Evolutionary conservation across 2,113 vertebrate genomes (phyloP).

Genomic region (Probosciger aterrimus): DNA sequence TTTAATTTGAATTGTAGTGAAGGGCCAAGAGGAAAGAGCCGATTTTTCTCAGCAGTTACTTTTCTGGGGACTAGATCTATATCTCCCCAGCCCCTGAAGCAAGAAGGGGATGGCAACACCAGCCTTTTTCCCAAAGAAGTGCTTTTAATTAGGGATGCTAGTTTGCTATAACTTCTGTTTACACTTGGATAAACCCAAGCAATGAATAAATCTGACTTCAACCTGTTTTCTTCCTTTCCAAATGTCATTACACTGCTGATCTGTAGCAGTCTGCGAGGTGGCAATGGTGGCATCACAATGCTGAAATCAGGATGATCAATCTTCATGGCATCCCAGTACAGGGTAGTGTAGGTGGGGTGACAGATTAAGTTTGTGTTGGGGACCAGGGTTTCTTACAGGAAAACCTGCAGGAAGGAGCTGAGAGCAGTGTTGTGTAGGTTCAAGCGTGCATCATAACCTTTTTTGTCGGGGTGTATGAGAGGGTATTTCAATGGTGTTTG

Average conservation of each 20-base stretch:
- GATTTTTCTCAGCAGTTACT: not conserved
- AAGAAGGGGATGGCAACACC: not conserved
- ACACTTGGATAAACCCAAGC: not conserved
- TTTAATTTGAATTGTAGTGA: not conserved
- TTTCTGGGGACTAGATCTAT: not conserved
- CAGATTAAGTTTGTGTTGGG: not conserved
- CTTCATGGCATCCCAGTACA: fast-evolving
- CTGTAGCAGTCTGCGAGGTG: fast-evolving
- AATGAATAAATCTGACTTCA: not conserved
- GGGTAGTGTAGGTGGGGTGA: not conserved
- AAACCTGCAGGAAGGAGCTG: not conserved
- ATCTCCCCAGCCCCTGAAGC: not conserved
- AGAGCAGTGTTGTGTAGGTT: not conserved
- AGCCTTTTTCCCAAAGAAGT: not conserved
- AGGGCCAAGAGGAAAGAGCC: not conserved
- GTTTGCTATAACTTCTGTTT: not conserved
- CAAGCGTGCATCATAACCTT: not conserved
- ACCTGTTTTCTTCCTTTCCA: not conserved
- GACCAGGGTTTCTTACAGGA: not conserved
- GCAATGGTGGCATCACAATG: fast-evolving
- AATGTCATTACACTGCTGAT: not conserved
- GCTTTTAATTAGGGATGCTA: not conserved
- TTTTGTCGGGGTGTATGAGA: fast-evolving
- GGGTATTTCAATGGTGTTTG: not conserved
- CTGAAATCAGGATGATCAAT: not conserved